A percentile compares a stretch with the other conserved stretches of the same genome.
These are phyloP conservation scores for Lagopus leucura DNA, from an alignment of 2,113 vertebrate species.

Conservation along the genomic window DNA sequence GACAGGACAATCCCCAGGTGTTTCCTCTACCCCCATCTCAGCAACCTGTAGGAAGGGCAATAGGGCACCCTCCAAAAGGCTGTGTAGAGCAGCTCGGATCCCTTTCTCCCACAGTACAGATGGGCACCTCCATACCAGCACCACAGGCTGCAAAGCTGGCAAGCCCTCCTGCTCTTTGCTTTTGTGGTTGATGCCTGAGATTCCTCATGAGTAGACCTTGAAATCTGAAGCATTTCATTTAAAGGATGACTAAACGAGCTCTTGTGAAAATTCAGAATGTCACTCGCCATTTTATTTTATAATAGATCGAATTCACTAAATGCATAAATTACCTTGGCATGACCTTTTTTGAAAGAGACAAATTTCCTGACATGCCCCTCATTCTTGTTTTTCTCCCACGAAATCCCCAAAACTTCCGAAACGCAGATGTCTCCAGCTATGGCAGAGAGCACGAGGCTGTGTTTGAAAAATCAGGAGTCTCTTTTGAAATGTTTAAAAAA, in stretches of 20 bases:
- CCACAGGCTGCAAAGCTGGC: not conserved
- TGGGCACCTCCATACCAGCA: not conserved
- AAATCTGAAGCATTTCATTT: constrained; percentile 4
- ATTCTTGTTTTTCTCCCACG: not conserved
- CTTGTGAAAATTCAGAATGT: not conserved
- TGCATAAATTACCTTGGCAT: not conserved
- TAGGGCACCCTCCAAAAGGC: not conserved
- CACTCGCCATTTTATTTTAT: not conserved
- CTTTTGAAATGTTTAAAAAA: not conserved
- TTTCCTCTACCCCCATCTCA: not conserved
- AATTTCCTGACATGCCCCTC: not conserved
- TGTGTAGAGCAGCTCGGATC: not conserved
- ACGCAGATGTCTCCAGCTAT: not conserved
- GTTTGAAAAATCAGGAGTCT: not conserved
- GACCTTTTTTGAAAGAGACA: not conserved
- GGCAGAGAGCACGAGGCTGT: not conserved
- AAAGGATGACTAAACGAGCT: not conserved
- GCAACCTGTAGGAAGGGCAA: not conserved
- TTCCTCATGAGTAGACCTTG: not conserved
- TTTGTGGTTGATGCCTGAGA: constrained; percentile 2
- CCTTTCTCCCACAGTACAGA: not conserved
- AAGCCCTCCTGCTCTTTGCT: not conserved
- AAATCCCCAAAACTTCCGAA: not conserved
- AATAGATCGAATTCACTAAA: not conserved
- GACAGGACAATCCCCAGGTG: not conserved